phyloP scores from a whole-genome alignment of 2,113 vertebrate species.

The Hemiscyllium ocellatum region DNA sequence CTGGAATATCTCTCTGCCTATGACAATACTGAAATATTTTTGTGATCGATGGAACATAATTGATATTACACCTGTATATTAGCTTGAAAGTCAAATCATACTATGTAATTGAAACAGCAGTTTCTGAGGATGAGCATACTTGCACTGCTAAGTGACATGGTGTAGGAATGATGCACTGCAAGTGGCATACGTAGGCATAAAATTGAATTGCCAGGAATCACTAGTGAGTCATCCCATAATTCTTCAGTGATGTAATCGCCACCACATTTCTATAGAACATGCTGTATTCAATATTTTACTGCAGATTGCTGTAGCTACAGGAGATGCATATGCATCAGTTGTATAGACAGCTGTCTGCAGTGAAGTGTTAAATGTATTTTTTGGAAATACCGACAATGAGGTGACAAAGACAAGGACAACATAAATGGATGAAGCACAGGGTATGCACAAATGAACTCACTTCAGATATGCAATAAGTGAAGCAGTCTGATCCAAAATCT shows the following conservation, averaged over 20 bases:
- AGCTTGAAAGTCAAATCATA: conserved; percentile 27
- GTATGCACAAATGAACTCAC: background rate
- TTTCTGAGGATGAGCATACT: background rate
- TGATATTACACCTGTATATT: background rate
- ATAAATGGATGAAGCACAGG: background rate
- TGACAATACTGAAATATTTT: background rate
- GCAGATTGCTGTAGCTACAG: conserved; percentile 26
- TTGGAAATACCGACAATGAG: background rate
- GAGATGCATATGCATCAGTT: background rate
- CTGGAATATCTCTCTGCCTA: background rate
- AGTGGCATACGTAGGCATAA: conserved; percentile 24
- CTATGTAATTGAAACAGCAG: background rate
- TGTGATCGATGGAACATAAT: conserved; percentile 1
- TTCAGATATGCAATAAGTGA: background rate
- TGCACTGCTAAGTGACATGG: background rate
- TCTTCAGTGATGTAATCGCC: conserved; percentile 31
- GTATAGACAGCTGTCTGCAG: background rate
- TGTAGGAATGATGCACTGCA: conserved; percentile 31
- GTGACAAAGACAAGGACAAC: background rate
- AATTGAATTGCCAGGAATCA: conserved; percentile 27
- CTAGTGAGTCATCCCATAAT: conserved; percentile 31
- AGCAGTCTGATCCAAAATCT: background rate
- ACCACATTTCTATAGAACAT: background rate
- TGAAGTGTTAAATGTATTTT: background rate
- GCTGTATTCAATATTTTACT: conserved; percentile 13